phyloP scores from a whole-genome alignment of 2,888 invertebrate species.

The Xanthia togata region DNA sequence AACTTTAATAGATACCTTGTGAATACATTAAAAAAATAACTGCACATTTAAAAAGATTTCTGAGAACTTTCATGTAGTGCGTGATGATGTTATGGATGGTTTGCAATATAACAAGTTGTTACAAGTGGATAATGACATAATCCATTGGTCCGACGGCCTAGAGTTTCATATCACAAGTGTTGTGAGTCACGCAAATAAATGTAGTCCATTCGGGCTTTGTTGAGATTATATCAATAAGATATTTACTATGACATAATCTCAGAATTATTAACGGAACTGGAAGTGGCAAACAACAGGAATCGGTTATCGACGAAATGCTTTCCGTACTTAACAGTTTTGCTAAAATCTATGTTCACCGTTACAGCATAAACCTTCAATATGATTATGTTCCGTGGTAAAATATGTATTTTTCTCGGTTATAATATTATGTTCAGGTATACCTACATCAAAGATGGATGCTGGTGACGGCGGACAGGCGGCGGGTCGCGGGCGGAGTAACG shows the following conservation, averaged over 20 bases:
- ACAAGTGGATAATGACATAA: constrained; percentile 85
- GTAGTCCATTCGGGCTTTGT: constrained; percentile 65
- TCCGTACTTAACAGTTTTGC: constrained; percentile 18
- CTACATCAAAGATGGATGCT: constrained; percentile 60
- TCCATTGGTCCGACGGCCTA: constrained; percentile 74
- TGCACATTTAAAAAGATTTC: constrained; percentile 67
- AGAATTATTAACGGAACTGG: constrained; percentile 34
- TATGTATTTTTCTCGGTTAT: constrained; percentile 34
- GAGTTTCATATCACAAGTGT: constrained; percentile 76
- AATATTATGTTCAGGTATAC: constrained; percentile 41
- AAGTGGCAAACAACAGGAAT: constrained; percentile 4
- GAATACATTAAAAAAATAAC: constrained; percentile 60
- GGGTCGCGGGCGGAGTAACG: constrained; percentile 66
- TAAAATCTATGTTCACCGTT: constrained; percentile 16
- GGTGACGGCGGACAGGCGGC: constrained; percentile 52
- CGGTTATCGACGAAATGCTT: constrained; percentile 13
- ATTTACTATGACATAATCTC: constrained; percentile 49
- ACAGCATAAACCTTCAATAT: constrained; percentile 20
- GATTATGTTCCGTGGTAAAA: constrained; percentile 12
- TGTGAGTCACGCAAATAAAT: constrained; percentile 81
- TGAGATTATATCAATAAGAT: constrained; percentile 65
- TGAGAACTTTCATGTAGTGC: constrained; percentile 67
- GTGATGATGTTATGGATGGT: constrained; percentile 70
- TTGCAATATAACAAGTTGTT: constrained; percentile 77
- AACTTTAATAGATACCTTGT: constrained; percentile 25